These are phyloP conservation scores for Clarias platycephalus DNA, from an alignment of 2,797 vertebrate genomes.

Conservation along the genomic window DNA sequence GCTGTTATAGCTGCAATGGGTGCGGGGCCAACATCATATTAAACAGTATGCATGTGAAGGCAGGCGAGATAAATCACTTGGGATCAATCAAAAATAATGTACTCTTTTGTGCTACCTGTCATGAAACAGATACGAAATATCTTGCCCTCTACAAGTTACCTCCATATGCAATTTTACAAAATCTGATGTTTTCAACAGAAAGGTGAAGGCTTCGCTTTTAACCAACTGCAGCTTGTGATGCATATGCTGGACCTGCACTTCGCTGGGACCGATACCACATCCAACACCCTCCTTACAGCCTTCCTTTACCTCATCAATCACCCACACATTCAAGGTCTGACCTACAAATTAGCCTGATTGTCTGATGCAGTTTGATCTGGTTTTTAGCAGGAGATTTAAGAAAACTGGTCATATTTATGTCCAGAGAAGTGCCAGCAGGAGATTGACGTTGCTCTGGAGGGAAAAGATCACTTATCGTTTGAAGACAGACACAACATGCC, in stretches of 20 bases:
- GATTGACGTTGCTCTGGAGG: conserved; percentile 52
- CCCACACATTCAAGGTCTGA: conserved; percentile 70
- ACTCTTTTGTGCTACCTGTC: background rate
- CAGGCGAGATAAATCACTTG: background rate
- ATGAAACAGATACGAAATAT: background rate
- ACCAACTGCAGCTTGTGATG: conserved; percentile 57
- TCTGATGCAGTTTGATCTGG: background rate
- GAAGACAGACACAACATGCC: conserved; percentile 69
- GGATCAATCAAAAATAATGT: background rate
- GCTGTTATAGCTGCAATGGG: too few relatives aligned
- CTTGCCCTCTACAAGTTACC: background rate
- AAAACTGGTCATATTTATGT: background rate
- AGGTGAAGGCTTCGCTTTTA: conserved; percentile 59
- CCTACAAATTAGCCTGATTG: conserved; percentile 23
- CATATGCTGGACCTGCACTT: conserved; percentile 62
- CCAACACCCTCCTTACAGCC: conserved; percentile 67
- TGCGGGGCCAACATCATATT: too few relatives aligned
- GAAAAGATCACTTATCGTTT: conserved; percentile 44
- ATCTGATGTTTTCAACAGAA: conserved; percentile 28
- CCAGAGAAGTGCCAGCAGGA: conserved; percentile 20
- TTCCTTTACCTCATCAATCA: conserved; percentile 69
- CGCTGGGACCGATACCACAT: conserved; percentile 46
- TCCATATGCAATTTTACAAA: background rate
- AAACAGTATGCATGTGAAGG: too few relatives aligned
- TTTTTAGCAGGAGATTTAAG: background rate